Conservation (phyloP, 2,113 vertebrate genomes). For the Rostratula benghalensis region DNA sequence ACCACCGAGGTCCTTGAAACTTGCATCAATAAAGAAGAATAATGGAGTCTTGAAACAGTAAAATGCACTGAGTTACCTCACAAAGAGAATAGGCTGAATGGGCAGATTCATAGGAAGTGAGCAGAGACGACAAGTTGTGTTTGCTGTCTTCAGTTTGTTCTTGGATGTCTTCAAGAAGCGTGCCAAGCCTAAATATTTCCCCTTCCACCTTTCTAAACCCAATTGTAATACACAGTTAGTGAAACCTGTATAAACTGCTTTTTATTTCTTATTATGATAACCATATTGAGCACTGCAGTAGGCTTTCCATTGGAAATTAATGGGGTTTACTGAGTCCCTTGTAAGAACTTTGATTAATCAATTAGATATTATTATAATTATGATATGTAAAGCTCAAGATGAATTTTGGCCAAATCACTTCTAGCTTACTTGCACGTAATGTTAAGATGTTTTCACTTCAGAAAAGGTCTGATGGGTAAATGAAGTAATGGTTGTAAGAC, state of each 20-base stretch:
- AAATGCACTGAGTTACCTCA: conserved; percentile 75
- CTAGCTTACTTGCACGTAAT: neutral
- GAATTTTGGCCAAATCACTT: neutral
- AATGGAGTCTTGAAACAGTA: neutral
- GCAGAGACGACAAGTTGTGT: conserved; percentile 19
- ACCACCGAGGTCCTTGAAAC: neutral
- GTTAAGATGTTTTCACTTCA: neutral
- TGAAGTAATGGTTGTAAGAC: neutral
- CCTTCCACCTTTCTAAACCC: conserved; percentile 83
- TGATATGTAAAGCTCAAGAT: neutral
- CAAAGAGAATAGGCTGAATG: conserved; percentile 6
- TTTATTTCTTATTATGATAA: neutral
- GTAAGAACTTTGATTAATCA: neutral
- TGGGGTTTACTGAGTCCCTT: neutral
- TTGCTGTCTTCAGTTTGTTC: conserved; percentile 78
- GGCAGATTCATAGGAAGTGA: neutral
- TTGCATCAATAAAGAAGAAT: neutral
- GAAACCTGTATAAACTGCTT: neutral
- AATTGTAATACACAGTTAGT: conserved; percentile 24
- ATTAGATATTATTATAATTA: neutral
- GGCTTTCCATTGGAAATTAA: neutral
- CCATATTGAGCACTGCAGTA: neutral
- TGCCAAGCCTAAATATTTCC: conserved; percentile 86
- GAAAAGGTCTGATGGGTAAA: neutral
- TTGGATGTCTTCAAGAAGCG: conserved; percentile 83